phyloP scores from a whole-genome alignment of 2,113 vertebrate genomes.

The Zosterops japonicus region DNA sequence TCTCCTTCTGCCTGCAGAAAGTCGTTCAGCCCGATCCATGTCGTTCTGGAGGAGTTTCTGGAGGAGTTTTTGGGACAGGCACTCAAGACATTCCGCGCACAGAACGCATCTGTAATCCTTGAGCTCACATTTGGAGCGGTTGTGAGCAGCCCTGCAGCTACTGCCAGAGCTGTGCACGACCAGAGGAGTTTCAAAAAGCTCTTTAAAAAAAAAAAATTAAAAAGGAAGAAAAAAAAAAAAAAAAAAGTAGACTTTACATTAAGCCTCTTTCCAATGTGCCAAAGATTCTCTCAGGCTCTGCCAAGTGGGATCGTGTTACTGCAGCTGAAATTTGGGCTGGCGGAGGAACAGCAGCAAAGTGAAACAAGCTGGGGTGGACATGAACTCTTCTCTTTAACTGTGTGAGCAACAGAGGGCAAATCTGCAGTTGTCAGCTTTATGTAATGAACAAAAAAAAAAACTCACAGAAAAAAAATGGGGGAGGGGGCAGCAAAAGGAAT shows the following conservation, averaged over 20 bases:
- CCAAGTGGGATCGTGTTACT: conserved; percentile 68
- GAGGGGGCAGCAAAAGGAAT: conserved; percentile 1
- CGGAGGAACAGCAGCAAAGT: conserved; percentile 48
- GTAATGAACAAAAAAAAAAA: neutral
- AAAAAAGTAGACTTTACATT: conserved; percentile 54
- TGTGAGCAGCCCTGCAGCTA: neutral
- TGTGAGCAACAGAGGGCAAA: conserved; percentile 5
- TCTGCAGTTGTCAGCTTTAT: conserved; percentile 50
- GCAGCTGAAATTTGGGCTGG: conserved; percentile 59
- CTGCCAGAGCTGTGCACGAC: conserved; percentile 15
- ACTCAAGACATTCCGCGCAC: neutral
- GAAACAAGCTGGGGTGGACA: conserved; percentile 67
- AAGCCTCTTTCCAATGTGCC: conserved; percentile 46
- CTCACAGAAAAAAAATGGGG: neutral
- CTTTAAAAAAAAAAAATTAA: neutral
- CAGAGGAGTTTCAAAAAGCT: neutral
- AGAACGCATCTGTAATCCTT: neutral
- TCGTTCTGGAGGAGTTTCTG: neutral
- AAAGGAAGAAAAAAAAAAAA: neutral
- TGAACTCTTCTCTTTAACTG: conserved; percentile 36
- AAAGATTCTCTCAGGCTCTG: conserved; percentile 46
- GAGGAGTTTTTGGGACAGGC: neutral
- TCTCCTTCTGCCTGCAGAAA: neutral
- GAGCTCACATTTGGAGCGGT: conserved; percentile 10
- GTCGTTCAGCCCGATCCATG: neutral